These are phyloP conservation scores for Paramacrobiotus metropolitanus DNA, from an alignment of 1,140 invertebrate genomes.

Conservation along the genomic window DNA sequence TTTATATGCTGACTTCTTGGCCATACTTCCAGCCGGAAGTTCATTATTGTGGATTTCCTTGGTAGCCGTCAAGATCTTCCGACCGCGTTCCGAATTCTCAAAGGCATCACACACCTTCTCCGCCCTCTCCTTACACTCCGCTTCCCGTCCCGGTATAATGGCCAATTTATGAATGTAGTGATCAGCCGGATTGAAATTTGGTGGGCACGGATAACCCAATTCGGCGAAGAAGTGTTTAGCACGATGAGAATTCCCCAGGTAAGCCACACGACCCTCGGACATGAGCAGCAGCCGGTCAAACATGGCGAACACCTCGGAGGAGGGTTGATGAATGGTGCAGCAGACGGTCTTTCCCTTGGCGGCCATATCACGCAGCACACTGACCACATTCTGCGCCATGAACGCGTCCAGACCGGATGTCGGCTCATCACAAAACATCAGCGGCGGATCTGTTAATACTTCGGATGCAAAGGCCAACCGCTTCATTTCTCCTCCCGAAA, in stretches of 20 bases:
- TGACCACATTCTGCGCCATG: slow-evolving; percentile 70
- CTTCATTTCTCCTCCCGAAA: slow-evolving; percentile 86
- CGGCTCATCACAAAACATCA: slow-evolving; percentile 92
- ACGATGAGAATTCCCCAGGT: slow-evolving; percentile 35
- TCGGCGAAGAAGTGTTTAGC: slow-evolving; percentile 15
- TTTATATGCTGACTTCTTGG: slow-evolving; percentile 35
- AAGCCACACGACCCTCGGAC: slow-evolving; percentile 73
- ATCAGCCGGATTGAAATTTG: slow-evolving; percentile 83
- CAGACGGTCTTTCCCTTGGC: slow-evolving; percentile 68
- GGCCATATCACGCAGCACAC: slow-evolving; percentile 41
- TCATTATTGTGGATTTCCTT: slow-evolving; percentile 10
- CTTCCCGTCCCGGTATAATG: slow-evolving; percentile 53
- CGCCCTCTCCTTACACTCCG: slow-evolving; percentile 28
- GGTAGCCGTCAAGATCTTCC: slow-evolving; percentile 12
- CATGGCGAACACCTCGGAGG: slow-evolving; percentile 68
- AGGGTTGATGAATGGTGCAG: slow-evolving; percentile 85
- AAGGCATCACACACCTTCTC: slow-evolving; percentile 53
- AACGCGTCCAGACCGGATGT: slow-evolving; percentile 76
- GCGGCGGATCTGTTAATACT: slow-evolving; percentile 68
- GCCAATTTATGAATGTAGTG: slow-evolving; percentile 76
- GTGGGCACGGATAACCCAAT: slow-evolving; percentile 25
- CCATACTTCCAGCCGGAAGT: background rate
- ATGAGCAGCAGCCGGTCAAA: slow-evolving; percentile 73
- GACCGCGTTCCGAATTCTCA: slow-evolving; percentile 33
- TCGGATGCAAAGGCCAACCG: slow-evolving; percentile 84